Percentiles rank a stretch among this genome's conserved stretches.
These are phyloP conservation scores for Rhyacophila brunnea DNA, from an alignment of 1,140 invertebrate species.

Conservation along the genomic window DNA sequence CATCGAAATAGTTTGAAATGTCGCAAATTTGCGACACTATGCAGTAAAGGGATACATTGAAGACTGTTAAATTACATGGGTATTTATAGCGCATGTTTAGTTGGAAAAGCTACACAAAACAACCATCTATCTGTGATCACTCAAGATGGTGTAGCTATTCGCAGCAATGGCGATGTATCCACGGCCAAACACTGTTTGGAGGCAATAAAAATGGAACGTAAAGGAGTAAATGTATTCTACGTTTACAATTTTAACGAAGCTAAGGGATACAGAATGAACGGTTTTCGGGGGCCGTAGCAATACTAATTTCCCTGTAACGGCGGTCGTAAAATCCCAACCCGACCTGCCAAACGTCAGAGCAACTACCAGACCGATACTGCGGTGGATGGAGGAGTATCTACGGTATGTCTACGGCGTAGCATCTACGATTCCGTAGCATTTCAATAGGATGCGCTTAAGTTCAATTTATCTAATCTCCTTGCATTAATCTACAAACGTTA, in stretches of 20 bases:
- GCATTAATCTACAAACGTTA: no score
- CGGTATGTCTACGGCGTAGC: no score
- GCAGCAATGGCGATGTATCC: neutral
- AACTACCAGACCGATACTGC: neutral
- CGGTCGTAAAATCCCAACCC: slow-evolving; percentile 20
- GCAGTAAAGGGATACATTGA: no score
- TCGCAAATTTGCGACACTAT: no score
- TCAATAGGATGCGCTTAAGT: no score
- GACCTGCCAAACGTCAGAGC: slow-evolving; percentile 1
- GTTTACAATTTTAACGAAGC: slow-evolving; percentile 34
- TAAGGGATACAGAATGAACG: slow-evolving; percentile 24
- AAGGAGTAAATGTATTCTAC: slow-evolving; percentile 27
- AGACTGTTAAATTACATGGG: no score
- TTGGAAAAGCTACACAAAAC: no score
- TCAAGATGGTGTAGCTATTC: slow-evolving; percentile 10
- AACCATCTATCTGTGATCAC: slow-evolving; percentile 6
- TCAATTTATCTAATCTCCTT: no score
- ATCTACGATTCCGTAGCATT: no score
- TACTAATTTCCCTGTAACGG: slow-evolving; percentile 32
- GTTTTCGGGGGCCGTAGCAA: slow-evolving; percentile 22
- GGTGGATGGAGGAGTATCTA: no score
- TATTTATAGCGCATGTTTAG: no score
- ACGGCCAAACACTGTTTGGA: slow-evolving; percentile 12
- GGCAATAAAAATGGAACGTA: slow-evolving; percentile 32
- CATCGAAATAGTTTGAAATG: no score